Evolutionary conservation across 1,140 invertebrate species (phyloP).

Genomic region (Drosophila pachea): DNA sequence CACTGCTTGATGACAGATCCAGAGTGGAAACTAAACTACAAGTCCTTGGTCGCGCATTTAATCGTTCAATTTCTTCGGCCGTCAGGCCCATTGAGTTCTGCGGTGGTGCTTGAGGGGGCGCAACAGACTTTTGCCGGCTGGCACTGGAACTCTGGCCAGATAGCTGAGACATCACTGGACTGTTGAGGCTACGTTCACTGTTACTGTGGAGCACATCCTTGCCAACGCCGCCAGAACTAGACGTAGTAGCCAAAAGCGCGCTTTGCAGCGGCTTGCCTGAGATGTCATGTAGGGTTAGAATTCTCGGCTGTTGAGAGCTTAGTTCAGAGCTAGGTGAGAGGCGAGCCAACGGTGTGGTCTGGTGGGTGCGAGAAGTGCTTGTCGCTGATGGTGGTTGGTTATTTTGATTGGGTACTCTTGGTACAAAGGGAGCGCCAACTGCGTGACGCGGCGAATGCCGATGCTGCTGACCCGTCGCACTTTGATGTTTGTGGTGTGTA

Average conservation of each 20-base stretch:
- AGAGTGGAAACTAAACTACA: constrained; percentile 94
- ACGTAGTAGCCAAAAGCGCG: constrained; percentile 91
- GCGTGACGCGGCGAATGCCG: constrained; percentile 85
- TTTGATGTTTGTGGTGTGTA: constrained; percentile 88
- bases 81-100: constrained; percentile 89
- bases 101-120: constrained; percentile 82
- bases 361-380: constrained; percentile 84
- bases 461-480: constrained; percentile 82
- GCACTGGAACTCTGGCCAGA: constrained; percentile 90
- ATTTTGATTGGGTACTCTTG: constrained; percentile 83
- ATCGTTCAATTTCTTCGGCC: constrained; percentile 93
- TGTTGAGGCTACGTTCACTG: constrained; percentile 93
- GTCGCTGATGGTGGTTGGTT: constrained; percentile 81
- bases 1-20: constrained; percentile 95
- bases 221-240: constrained; percentile 89
- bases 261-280: constrained; percentile 94
- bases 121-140: constrained; percentile 82
- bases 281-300: constrained; percentile 94
- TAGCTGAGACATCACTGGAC: constrained; percentile 93
- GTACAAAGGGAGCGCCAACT: constrained; percentile 82
- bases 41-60: constrained; percentile 91
- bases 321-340: constrained; percentile 94
- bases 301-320: constrained; percentile 93
- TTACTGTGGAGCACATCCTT: constrained; percentile 91
- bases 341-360: constrained; percentile 93